phyloP scores from a whole-genome alignment of 2,113 vertebrate species.

The Holacanthus passer region DNA sequence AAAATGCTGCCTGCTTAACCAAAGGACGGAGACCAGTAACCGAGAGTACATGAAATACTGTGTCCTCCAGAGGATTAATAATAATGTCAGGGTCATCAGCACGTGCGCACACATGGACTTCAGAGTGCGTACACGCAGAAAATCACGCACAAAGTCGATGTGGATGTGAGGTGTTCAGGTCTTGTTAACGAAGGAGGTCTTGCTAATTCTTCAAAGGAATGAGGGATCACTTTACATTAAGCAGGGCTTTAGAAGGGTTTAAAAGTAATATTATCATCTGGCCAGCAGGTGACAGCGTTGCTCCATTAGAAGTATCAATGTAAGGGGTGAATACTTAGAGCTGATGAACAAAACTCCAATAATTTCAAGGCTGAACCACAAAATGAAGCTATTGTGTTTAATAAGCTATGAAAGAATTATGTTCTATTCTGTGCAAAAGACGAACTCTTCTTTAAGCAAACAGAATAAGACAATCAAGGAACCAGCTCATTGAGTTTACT shows the following conservation, averaged over 20 bases:
- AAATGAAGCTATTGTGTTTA: slow-evolving; percentile 1
- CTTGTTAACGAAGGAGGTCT: slow-evolving; percentile 1
- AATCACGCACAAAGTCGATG: background rate
- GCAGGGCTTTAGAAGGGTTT: background rate
- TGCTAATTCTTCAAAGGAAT: background rate
- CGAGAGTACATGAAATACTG: background rate
- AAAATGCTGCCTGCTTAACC: slow-evolving; percentile 75
- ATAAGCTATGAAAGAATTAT: background rate
- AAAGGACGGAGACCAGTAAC: slow-evolving; percentile 14
- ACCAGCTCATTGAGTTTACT: background rate
- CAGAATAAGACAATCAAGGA: slow-evolving; percentile 13
- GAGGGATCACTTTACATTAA: background rate
- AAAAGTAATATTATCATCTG: background rate
- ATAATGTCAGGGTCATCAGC: background rate
- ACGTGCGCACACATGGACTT: background rate
- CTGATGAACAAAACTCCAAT: background rate
- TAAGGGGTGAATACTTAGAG: background rate
- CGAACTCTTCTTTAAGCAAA: background rate
- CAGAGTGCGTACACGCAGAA: background rate
- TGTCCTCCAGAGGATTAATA: slow-evolving; percentile 33
- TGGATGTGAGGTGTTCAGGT: background rate
- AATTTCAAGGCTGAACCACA: background rate
- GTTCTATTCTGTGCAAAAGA: slow-evolving; percentile 5
- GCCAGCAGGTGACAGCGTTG: slow-evolving; percentile 65
- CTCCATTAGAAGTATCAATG: slow-evolving; percentile 3